These are phyloP conservation scores for Hemiscyllium ocellatum DNA, from an alignment of 2,113 vertebrate species.

Conservation along the genomic window DNA sequence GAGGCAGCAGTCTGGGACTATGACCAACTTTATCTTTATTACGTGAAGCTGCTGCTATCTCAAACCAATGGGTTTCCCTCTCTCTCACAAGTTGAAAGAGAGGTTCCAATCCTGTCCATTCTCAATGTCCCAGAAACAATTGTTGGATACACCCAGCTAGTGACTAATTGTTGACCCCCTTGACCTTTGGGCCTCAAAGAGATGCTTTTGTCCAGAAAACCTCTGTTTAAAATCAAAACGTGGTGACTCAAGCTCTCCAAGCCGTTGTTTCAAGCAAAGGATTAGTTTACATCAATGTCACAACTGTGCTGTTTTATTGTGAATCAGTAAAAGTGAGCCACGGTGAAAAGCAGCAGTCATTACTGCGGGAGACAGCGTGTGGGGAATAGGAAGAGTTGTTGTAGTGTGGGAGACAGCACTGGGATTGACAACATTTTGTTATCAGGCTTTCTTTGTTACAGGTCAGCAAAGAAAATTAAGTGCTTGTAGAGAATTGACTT, in stretches of 20 bases:
- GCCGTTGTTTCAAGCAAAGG: background rate
- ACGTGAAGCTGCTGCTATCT: too few species aligned
- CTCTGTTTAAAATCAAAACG: background rate
- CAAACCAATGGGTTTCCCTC: background rate
- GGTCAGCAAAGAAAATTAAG: background rate
- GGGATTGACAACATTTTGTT: background rate
- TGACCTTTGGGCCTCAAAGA: background rate
- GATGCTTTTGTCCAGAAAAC: background rate
- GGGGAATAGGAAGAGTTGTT: background rate
- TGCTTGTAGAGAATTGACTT: background rate
- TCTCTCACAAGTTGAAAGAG: background rate
- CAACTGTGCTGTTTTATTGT: background rate
- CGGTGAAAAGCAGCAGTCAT: background rate
- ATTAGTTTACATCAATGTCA: background rate
- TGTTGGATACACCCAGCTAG: background rate
- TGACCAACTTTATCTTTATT: too few species aligned
- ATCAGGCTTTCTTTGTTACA: background rate
- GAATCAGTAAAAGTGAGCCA: background rate
- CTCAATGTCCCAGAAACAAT: background rate
- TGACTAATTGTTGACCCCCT: background rate
- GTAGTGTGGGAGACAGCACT: background rate
- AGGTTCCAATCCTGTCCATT: background rate
- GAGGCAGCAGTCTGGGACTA: too few species aligned
- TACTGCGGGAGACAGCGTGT: background rate
- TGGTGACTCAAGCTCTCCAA: background rate